phyloP scores from a whole-genome alignment of 2,113 vertebrate genomes.

The Psephotus haematonotus region DNA sequence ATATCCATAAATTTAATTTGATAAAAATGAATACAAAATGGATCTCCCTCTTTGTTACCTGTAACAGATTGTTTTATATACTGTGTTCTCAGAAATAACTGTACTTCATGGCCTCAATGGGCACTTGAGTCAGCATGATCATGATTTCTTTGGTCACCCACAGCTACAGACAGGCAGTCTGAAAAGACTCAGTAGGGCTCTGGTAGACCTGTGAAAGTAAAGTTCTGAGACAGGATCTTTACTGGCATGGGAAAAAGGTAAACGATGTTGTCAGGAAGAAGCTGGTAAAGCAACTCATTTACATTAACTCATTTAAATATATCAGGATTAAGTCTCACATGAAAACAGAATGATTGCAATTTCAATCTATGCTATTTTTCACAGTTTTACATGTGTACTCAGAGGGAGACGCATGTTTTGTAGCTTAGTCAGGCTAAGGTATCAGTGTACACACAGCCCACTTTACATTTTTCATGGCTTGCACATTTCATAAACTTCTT shows the following conservation, averaged over 20 bases:
- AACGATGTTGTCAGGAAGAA: neutral
- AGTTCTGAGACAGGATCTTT: constrained; percentile 9
- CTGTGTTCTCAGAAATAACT: constrained; percentile 7
- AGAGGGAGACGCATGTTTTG: neutral
- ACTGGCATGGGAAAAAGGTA: neutral
- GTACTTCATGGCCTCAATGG: neutral
- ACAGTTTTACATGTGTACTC: neutral
- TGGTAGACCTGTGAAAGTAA: neutral
- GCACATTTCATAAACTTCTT: neutral
- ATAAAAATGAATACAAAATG: neutral
- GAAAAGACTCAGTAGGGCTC: neutral
- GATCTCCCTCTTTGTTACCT: neutral
- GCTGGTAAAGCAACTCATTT: neutral
- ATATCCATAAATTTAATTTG: neutral
- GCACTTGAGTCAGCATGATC: neutral
- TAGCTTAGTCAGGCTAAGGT: neutral
- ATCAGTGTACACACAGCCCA: neutral
- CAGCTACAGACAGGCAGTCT: neutral
- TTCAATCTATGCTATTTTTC: neutral
- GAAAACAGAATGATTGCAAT: neutral
- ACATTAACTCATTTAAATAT: neutral
- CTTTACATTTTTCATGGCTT: neutral
- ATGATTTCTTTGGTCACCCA: neutral
- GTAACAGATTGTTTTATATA: neutral
- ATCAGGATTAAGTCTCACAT: neutral